These are phyloP conservation scores for Diarsia brunnea DNA, from an alignment of 2,888 invertebrate genomes.

Conservation along the genomic window DNA sequence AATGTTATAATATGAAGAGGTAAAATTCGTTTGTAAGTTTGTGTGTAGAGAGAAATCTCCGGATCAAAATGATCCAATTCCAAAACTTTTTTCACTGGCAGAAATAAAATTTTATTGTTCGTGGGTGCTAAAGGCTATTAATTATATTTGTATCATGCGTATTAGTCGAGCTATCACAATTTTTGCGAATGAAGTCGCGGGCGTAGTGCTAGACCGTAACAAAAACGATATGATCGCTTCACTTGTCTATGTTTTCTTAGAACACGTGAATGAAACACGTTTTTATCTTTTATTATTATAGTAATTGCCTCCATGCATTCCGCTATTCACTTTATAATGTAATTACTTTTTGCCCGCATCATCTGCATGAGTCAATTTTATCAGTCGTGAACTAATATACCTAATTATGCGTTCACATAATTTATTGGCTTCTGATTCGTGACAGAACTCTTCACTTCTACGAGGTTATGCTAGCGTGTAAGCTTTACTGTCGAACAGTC, in stretches of 20 bases:
- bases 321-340: conserved; percentile 50
- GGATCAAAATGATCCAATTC: too few species aligned
- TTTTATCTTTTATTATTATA: conserved; percentile 42
- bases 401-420: conserved; percentile 17
- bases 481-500: not conserved
- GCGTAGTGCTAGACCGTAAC: not conserved
- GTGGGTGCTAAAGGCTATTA: too few species aligned
- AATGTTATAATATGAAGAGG: not conserved
- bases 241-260: not conserved
- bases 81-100: too few species aligned
- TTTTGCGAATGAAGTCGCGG: too few species aligned
- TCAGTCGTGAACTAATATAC: conserved; percentile 4
- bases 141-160: too few species aligned
- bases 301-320: conserved; percentile 49
- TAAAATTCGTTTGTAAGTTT: too few species aligned
- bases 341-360: conserved; percentile 40
- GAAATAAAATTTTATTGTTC: too few species aligned
- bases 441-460: not conserved
- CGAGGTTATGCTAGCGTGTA: not conserved
- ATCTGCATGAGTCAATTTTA: conserved; percentile 29
- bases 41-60: too few species aligned
- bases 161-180: too few species aligned
- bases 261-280: conserved; percentile 60
- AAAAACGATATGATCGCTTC: conserved; percentile 42
- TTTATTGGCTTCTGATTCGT: conserved; percentile 2